These are phyloP conservation scores for Stenoptilia bipunctidactyla DNA, from an alignment of 2,888 invertebrate genomes.

Conservation along the genomic window DNA sequence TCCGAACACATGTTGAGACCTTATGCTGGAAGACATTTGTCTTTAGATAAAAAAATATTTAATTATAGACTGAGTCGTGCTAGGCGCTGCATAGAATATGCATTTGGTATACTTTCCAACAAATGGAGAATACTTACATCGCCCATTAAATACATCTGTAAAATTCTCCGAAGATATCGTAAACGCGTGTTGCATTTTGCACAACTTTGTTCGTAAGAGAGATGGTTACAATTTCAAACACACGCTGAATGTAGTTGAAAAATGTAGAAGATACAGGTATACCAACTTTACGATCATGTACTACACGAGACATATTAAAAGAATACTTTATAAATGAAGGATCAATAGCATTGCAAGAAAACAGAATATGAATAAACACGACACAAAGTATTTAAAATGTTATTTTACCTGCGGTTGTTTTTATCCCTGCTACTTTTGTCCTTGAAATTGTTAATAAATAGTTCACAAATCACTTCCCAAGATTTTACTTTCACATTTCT, in stretches of 20 bases:
- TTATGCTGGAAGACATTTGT: conserved; percentile 1
- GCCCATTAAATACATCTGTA: background rate
- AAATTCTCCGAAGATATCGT: conserved; percentile 2
- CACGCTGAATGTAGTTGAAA: conserved; percentile 16
- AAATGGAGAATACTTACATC: conserved; percentile 5
- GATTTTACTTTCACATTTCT: too few species aligned
- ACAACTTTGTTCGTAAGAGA: conserved; percentile 12
- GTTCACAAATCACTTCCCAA: too few species aligned
- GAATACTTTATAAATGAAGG: conserved; percentile 20
- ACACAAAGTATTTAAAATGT: too few species aligned
- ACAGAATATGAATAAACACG: too few species aligned
- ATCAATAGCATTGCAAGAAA: conserved; percentile 19
- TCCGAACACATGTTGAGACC: conserved; percentile 4
- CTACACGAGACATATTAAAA: conserved; percentile 18
- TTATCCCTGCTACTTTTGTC: too few species aligned
- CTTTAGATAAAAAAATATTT: conserved; percentile 3
- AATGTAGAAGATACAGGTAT: conserved; percentile 16
- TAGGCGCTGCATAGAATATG: background rate
- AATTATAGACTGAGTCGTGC: conserved; percentile 6
- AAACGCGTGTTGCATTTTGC: conserved; percentile 5
- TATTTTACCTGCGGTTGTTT: too few species aligned
- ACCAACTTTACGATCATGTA: conserved; percentile 14
- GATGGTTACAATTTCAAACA: conserved; percentile 15
- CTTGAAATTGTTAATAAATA: too few species aligned
- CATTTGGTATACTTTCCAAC: background rate